Evolutionary conservation across 1,140 invertebrate genomes (phyloP), one percentile per base, ranked within the genome.

Genomic region (Heliconius eleuchia): DNA sequence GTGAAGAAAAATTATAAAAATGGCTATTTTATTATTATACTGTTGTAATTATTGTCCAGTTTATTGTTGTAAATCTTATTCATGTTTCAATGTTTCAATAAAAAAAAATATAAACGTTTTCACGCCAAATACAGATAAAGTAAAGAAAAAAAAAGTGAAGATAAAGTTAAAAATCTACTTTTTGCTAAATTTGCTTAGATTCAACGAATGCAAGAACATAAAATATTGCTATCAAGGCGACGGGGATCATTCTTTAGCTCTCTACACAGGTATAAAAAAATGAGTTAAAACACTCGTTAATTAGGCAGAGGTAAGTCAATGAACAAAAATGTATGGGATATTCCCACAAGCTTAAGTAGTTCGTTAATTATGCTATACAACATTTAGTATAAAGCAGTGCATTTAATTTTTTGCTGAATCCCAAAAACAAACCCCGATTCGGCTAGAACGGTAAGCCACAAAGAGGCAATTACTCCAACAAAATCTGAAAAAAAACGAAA

Each of bases 391-490:
- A 74, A 70, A 72, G 71, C 39, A 27, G 66, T 71, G 72, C 76
- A 82, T 80, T 74, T 79, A 78, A 71, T 71, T 71, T 74, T 76
- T 50, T 27, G 60, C 73, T 19, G 70, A 46, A 30, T 66, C 8
- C 66, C 60, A 34, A 81, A 81, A 81, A 75, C 50, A 81, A 72
- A 76, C 55, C 74, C 60, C 34, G 76, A 76, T 76, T 76, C 77
- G 34, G 66, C 71, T 70, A 76, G 79, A 76, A 76, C 74, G 71
- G 50, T 57, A 78, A 78, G 77, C 73, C 60, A 75, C 80, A 83
- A 83, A 80, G 66, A 80, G 71, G 78, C 71, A 85, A 85, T 83
- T 83, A 82, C 82, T 78, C 66, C 77, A 72, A 80, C 78, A 79
- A 79, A 74, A 46, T 46, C 71, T 71, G 19, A 71, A 76, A 82